These are phyloP conservation scores for Channa striata DNA, from an alignment of 2,797 vertebrate species.

Conservation along the genomic window DNA sequence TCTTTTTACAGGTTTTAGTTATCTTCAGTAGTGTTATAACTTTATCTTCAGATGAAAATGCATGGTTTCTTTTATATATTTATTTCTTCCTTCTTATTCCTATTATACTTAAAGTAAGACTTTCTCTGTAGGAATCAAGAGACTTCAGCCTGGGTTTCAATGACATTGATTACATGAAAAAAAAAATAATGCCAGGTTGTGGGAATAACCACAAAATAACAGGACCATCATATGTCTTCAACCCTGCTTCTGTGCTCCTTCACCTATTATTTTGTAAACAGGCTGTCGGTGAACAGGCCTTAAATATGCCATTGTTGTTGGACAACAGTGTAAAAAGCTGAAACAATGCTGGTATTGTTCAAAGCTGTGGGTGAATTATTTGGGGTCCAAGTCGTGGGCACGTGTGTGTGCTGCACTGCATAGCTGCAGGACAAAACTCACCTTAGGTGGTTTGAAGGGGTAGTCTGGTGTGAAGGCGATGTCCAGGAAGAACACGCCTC, in stretches of 20 bases:
- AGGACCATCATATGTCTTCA: not conserved
- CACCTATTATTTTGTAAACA: constrained; percentile 12
- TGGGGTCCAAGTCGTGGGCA: not conserved
- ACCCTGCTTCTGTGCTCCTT: not conserved
- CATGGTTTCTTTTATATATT: no score
- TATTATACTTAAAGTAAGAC: no score
- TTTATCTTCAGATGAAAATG: no score
- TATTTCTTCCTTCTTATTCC: no score
- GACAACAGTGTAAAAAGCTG: constrained; percentile 41
- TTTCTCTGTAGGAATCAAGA: not conserved
- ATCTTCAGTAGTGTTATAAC: no score
- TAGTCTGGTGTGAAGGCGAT: constrained; percentile 95
- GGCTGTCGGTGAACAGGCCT: constrained; percentile 39
- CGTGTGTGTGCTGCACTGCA: constrained; percentile 8
- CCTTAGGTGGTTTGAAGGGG: constrained; percentile 96
- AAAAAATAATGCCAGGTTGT: not conserved
- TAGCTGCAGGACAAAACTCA: constrained; percentile 73
- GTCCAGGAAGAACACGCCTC: constrained; percentile 94
- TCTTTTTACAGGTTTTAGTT: no score
- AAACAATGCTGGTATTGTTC: constrained; percentile 53
- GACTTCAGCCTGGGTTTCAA: not conserved
- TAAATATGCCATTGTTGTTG: constrained; percentile 40
- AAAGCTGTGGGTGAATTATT: constrained; percentile 16
- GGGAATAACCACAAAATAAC: not conserved
- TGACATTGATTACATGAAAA: not conserved